Conservation (phyloP, 2,113 vertebrate species). For the Lagenorhynchus albirostris region DNA sequence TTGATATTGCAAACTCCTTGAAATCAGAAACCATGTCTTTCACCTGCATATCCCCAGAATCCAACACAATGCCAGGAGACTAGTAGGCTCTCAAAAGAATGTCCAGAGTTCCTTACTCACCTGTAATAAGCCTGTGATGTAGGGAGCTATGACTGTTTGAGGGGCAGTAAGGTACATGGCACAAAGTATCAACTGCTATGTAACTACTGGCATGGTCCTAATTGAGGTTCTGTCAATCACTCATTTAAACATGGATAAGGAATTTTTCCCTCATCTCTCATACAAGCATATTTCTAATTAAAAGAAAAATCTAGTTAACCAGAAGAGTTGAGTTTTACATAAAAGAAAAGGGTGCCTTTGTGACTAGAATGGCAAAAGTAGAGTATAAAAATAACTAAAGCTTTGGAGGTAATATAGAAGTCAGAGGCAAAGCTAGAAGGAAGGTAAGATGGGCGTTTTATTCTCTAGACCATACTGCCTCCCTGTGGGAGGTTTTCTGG, state of each 20-base stretch:
- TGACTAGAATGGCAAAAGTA: neutral
- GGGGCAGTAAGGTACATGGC: neutral
- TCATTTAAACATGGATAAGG: too few relatives aligned
- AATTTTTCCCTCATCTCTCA: neutral
- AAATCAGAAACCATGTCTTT: neutral
- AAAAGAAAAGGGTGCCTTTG: neutral
- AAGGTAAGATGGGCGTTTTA: neutral
- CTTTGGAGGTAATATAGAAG: neutral
- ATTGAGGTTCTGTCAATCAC: too few relatives aligned
- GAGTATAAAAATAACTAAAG: neutral
- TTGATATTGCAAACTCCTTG: neutral
- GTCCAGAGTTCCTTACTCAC: neutral
- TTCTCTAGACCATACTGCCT: slow-evolving; percentile 68
- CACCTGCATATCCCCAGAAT: neutral
- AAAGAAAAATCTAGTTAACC: neutral
- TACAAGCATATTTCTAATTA: neutral
- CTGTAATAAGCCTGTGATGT: neutral
- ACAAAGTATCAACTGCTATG: neutral
- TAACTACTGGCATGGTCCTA: rapidly evolving
- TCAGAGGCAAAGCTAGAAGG: neutral
- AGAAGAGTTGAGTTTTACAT: neutral
- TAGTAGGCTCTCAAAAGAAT: neutral
- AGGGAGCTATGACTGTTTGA: neutral
- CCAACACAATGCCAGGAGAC: neutral
- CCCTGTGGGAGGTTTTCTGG: slow-evolving; percentile 63